Evolutionary conservation across 2,113 vertebrate species (phyloP), one percentile per base, ranked within the genome.

Genomic region (Scortum barcoo): DNA sequence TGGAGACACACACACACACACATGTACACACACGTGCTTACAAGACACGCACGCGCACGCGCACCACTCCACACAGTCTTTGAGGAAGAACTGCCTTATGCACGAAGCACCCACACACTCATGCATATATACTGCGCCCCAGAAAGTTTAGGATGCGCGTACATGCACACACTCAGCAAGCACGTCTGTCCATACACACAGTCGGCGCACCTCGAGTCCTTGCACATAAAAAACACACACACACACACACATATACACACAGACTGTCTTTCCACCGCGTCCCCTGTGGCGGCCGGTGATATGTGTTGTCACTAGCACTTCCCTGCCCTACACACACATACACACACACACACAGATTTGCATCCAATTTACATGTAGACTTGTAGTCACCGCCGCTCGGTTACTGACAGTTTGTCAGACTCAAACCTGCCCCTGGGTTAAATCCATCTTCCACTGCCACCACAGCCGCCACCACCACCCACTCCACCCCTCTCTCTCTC

Each of bases 331-430:
- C 80, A 75, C 82, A 54, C 76, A 71, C 56, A 73, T 51, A 61
- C 26, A 42, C 51, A 65, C 17, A 82, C 67, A 65, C 54, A 78
- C 63, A 81, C 60, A 87, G 74, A 91, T 91, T 88, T 90, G 86
- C 91, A 92, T 94, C 86, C 84, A 71, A 90, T 93, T 91, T 91
- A 84, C 90, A 91, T 91, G 84, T 76, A 78, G 81, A 84, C 87
- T 50, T 75, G 58, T 65, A 69, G 63, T 78, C 89, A 71, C 84
- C 78, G 77, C 78, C 72, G 24, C 87, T 85, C 83, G 60, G 63
- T 91, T 76, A 86, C 92, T 90, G 92, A 89, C 92, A 92, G 89
- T 85, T 83, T 89, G 89, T 88, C 91, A 90, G 84, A 90, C 68
- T 90, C 80, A 72, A 88, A 90, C 76, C 80, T 83, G 87, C 90